Percentiles rank a stretch among this genome's conserved stretches.
These are phyloP conservation scores for Blomia tropicalis DNA, from an alignment of 2,888 invertebrate genomes.

Conservation along the genomic window DNA sequence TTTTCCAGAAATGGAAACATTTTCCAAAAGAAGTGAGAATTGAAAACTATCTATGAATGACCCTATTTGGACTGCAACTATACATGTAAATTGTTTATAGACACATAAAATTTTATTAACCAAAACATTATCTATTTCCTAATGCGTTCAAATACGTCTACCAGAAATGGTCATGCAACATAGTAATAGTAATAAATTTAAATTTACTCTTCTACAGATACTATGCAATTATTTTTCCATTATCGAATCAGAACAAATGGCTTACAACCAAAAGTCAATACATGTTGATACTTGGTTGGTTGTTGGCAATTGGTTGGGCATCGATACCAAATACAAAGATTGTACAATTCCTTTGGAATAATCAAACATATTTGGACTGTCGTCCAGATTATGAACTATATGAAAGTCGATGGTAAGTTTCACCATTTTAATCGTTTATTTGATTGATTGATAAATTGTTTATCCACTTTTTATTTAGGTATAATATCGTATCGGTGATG, in stretches of 20 bases:
- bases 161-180: too few species aligned
- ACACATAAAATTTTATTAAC: too few species aligned
- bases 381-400: constrained; percentile 4
- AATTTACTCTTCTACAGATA: too few species aligned
- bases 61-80: too few species aligned
- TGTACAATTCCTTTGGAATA: background rate
- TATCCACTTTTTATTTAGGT: background rate
- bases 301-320: constrained; percentile 9
- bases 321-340: constrained; percentile 15
- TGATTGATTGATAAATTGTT: too few species aligned
- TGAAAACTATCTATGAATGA: too few species aligned
- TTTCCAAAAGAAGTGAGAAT: too few species aligned
- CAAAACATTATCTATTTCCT: too few species aligned
- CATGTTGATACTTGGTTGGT: constrained; percentile 7
- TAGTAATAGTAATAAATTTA: background rate
- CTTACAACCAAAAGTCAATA: constrained; percentile 10
- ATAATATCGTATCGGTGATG: constrained; percentile 12
- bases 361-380: constrained; percentile 15
- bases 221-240: constrained; percentile 8
- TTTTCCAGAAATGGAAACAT: too few species aligned
- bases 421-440: background rate
- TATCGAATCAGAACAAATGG: constrained; percentile 17
- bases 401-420: constrained; percentile 2
- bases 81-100: too few species aligned
- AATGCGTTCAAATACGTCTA: too few species aligned